Evolutionary conservation across 2,113 vertebrate species (phyloP).

Genomic region (Hemiscyllium ocellatum): DNA sequence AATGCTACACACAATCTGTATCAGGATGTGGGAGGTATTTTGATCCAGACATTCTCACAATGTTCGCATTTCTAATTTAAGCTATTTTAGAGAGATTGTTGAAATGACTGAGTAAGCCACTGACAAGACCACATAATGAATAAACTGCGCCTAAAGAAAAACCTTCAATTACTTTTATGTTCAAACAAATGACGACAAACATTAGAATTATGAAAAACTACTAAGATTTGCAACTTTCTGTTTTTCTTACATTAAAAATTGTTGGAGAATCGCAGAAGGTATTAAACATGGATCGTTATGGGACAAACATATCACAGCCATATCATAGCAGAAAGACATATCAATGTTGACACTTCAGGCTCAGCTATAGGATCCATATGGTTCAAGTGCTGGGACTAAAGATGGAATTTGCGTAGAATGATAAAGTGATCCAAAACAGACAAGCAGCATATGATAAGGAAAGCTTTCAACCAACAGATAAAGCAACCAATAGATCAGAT

Average conservation of each 20-base stretch:
- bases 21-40: background rate
- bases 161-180: background rate
- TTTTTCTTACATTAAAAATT: background rate
- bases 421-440: background rate
- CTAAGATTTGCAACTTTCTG: background rate
- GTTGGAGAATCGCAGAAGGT: background rate
- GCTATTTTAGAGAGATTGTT: background rate
- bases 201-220: background rate
- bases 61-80: background rate
- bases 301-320: background rate
- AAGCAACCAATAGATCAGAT: no score
- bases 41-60: background rate
- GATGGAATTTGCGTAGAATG: background rate
- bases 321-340: background rate
- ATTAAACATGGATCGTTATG: background rate
- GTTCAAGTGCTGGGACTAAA: background rate
- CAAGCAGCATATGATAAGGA: background rate
- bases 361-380: background rate
- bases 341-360: background rate
- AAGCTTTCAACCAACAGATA: no score
- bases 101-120: background rate
- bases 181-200: background rate
- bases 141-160: background rate
- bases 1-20: background rate
- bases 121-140: background rate